Conservation (phyloP, 2,113 vertebrate species). For the Loxodonta africana region DNA sequence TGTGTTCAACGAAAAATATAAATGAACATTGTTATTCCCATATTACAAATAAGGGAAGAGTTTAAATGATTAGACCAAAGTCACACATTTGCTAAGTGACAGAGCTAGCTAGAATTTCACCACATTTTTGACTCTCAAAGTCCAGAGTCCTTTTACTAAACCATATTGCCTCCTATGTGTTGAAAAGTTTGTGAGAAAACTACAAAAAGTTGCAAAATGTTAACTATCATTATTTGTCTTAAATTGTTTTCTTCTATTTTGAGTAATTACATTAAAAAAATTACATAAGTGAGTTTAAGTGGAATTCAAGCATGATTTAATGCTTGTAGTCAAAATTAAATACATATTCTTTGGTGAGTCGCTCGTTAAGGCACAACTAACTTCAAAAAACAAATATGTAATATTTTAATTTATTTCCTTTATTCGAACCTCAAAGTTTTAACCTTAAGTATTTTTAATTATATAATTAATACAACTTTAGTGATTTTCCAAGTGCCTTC, state of each 20-base stretch:
- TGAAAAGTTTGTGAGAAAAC: too few species aligned
- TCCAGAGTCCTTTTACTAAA: too few species aligned
- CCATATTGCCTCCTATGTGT: too few species aligned
- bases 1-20: too few species aligned
- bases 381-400: neutral
- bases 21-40: too few species aligned
- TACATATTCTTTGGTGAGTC: neutral
- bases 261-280: neutral
- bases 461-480: neutral
- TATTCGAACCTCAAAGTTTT: neutral
- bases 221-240: neutral
- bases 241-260: neutral
- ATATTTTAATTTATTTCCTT: neutral
- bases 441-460: neutral
- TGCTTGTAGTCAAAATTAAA: neutral
- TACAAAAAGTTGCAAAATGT: too few species aligned
- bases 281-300: neutral
- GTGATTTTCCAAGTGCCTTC: neutral
- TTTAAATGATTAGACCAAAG: too few species aligned
- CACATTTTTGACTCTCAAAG: too few species aligned
- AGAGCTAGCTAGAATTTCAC: too few species aligned
- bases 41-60: too few species aligned
- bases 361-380: neutral
- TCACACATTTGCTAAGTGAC: too few species aligned
- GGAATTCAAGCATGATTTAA: neutral